Conservation (phyloP, 2,113 vertebrate species). For the Phyllopteryx taeniolatus region DNA sequence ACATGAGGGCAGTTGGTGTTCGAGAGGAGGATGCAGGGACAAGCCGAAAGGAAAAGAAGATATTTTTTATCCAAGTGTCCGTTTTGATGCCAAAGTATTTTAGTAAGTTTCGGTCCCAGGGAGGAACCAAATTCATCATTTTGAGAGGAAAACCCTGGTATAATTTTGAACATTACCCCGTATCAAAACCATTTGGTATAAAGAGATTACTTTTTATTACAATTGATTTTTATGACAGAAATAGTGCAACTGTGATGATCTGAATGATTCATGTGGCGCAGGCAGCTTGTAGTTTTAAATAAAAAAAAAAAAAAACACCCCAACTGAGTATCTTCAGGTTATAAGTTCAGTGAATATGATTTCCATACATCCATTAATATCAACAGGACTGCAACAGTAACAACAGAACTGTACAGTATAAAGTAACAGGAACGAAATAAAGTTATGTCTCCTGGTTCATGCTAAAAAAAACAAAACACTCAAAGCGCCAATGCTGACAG, state of each 20-base stretch:
- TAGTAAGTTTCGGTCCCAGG: not conserved
- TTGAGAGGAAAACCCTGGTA: not conserved
- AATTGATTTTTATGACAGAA: not conserved
- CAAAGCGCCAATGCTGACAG: too few relatives aligned
- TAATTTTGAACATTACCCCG: not conserved
- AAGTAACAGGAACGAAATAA: too few relatives aligned
- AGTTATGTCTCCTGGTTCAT: too few relatives aligned
- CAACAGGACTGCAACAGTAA: too few relatives aligned
- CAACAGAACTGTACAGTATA: too few relatives aligned
- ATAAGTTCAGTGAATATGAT: slow-evolving; percentile 48
- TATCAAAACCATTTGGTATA: not conserved
- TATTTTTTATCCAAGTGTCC: too few relatives aligned
- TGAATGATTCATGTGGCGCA: not conserved
- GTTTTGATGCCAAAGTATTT: too few relatives aligned
- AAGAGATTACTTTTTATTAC: not conserved
- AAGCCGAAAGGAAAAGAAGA: too few relatives aligned
- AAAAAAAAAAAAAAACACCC: slow-evolving; percentile 20
- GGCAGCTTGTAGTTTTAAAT: not conserved
- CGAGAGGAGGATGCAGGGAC: too few relatives aligned
- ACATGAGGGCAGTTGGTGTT: too few relatives aligned
- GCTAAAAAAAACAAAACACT: too few relatives aligned
- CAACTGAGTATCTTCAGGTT: slow-evolving; percentile 37
- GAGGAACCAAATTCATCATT: not conserved
- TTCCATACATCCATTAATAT: not conserved
- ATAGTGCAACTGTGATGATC: not conserved